A percentile compares a stretch with the other conserved stretches of the same genome.
Conservation (phyloP, 2,888 invertebrate genomes). For the Catocala fraxini region DNA sequence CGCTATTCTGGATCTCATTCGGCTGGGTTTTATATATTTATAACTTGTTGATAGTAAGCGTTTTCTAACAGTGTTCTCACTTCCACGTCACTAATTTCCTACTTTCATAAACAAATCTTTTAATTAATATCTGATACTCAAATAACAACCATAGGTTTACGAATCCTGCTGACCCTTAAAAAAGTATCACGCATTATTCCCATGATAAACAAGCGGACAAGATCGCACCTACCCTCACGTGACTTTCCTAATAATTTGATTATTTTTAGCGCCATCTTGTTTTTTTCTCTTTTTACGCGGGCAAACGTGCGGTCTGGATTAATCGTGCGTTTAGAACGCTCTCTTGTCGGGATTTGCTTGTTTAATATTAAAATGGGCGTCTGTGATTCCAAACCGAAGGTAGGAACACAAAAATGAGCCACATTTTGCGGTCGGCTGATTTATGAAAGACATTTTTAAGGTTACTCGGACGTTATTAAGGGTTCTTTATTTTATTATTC, state of each 20-base stretch:
- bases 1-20: too few relatives aligned
- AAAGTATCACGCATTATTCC: conserved; percentile 40
- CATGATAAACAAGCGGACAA: conserved; percentile 72
- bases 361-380: conserved; percentile 56
- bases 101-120: too few relatives aligned
- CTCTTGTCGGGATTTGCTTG: conserved; percentile 53
- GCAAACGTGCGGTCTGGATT: conserved; percentile 55
- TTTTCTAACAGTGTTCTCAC: too few relatives aligned
- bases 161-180: conserved; percentile 39
- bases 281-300: conserved; percentile 53
- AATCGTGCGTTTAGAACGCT: conserved; percentile 59
- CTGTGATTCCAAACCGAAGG: conserved; percentile 51
- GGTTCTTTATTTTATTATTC: conserved; percentile 20
- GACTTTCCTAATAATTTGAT: conserved; percentile 74
- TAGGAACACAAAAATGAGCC: conserved; percentile 35
- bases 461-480: conserved; percentile 32
- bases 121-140: background rate
- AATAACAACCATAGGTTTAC: background rate
- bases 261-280: conserved; percentile 66
- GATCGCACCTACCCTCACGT: conserved; percentile 68
- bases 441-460: conserved; percentile 36
- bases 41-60: too few relatives aligned
- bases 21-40: too few relatives aligned
- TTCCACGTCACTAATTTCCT: too few relatives aligned
- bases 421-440: conserved; percentile 33